These are phyloP conservation scores for Volucella inanis DNA, from an alignment of 2,888 invertebrate species.

Conservation along the genomic window DNA sequence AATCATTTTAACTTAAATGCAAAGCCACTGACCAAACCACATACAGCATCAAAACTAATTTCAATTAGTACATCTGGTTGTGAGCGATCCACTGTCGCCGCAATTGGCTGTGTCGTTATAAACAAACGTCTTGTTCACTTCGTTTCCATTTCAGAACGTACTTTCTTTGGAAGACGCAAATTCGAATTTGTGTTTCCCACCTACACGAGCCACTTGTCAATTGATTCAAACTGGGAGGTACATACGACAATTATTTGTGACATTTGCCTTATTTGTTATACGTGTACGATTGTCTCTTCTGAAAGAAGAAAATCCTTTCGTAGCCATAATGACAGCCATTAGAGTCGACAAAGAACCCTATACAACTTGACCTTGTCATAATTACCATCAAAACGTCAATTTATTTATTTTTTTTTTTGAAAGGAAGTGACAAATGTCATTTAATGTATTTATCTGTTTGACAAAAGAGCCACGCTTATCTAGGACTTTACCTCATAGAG, in stretches of 20 bases:
- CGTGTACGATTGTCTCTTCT: background rate
- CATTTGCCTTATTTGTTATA: slow-evolving; percentile 3
- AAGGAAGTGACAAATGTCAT: slow-evolving; percentile 55
- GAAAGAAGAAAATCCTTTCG: slow-evolving; percentile 43
- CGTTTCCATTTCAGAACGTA: slow-evolving; percentile 8
- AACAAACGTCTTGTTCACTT: background rate
- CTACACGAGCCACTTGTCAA: slow-evolving; percentile 4
- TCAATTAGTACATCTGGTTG: slow-evolving; percentile 31
- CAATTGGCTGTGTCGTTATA: slow-evolving; percentile 8
- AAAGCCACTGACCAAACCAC: too few species aligned
- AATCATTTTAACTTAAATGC: too few species aligned
- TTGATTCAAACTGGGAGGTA: slow-evolving; percentile 43
- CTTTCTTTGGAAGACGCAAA: background rate
- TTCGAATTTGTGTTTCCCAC: background rate
- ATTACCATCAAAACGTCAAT: slow-evolving; percentile 39
- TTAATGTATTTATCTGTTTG: slow-evolving; percentile 8
- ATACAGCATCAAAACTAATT: slow-evolving; percentile 24
- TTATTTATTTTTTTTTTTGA: background rate
- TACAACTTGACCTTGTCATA: slow-evolving; percentile 52
- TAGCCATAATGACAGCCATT: slow-evolving; percentile 51
- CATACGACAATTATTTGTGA: background rate
- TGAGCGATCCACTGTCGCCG: slow-evolving; percentile 1
- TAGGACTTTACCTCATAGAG: background rate
- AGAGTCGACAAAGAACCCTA: background rate
- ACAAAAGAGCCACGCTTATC: slow-evolving; percentile 53